phyloP scores from a whole-genome alignment of 2,888 invertebrate genomes.

The Lobophora halterata region DNA sequence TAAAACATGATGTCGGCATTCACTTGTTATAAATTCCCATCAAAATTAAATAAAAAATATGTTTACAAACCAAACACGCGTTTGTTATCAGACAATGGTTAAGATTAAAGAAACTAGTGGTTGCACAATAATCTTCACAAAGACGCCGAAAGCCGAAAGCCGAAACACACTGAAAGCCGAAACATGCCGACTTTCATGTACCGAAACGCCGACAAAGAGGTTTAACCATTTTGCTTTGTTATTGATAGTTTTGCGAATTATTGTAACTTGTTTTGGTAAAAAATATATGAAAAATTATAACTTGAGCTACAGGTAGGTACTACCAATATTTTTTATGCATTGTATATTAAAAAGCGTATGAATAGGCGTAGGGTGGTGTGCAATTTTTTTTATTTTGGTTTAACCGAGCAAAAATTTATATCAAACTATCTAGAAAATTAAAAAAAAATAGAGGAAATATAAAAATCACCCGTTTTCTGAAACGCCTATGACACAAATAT shows the following conservation, averaged over 20 bases:
- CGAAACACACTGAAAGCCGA: conserved; percentile 31
- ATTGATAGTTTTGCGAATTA: conserved; percentile 40
- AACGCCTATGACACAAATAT: too few relatives aligned
- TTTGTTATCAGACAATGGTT: conserved; percentile 48
- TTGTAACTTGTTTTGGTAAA: conserved; percentile 7
- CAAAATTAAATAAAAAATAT: conserved; percentile 33
- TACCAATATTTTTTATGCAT: too few relatives aligned
- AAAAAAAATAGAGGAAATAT: too few relatives aligned
- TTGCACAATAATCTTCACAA: conserved; percentile 53
- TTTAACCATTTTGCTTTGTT: conserved; percentile 35
- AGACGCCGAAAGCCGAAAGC: conserved; percentile 36
- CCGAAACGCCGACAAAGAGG: conserved; percentile 33
- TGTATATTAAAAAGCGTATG: too few relatives aligned
- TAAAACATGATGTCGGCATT: conserved; percentile 12
- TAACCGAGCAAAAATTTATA: too few relatives aligned
- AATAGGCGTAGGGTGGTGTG: too few relatives aligned
- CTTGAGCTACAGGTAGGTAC: background rate
- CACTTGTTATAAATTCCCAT: conserved; percentile 21
- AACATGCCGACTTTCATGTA: conserved; percentile 24
- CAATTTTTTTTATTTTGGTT: too few relatives aligned
- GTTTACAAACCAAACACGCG: conserved; percentile 55
- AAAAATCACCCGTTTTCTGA: too few relatives aligned
- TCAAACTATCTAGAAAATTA: too few relatives aligned
- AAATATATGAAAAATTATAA: conserved; percentile 1
- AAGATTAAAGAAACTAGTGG: conserved; percentile 53